Percentiles rank a stretch among this genome's conserved stretches.
phyloP scores from a whole-genome alignment of 2,797 vertebrate species.

The Ficedula albicollis region DNA sequence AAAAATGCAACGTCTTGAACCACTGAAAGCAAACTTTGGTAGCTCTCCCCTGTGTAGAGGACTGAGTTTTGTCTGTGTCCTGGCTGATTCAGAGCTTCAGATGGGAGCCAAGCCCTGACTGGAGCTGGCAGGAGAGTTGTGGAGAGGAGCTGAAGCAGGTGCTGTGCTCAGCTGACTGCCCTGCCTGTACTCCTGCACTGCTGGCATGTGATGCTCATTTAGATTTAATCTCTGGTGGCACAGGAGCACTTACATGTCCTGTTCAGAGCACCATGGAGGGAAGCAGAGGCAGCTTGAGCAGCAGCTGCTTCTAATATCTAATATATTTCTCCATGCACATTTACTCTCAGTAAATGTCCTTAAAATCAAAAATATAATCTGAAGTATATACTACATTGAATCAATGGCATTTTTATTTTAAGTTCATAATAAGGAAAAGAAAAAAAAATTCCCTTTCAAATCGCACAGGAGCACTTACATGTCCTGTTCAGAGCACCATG shows the following conservation, averaged over 20 bases:
- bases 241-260: not conserved
- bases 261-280: not conserved
- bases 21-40: not conserved
- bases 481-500: not conserved
- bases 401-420: not conserved
- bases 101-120: not conserved
- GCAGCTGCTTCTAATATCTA: not conserved
- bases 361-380: not conserved
- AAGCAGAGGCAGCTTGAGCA: not conserved
- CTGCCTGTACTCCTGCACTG: not conserved
- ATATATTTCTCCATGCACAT: accelerated
- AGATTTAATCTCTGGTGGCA: not conserved
- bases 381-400: not conserved
- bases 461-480: accelerated
- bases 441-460: too few species aligned
- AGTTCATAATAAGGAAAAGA: not conserved
- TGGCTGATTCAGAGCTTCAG: not conserved
- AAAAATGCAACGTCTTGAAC: not conserved
- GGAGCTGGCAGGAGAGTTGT: not conserved
- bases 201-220: not conserved
- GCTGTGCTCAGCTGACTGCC: not conserved
- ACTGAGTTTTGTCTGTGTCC: not conserved
- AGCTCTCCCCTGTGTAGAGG: not conserved
- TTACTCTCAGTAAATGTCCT: not conserved
- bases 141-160: not conserved